A percentile compares a stretch with the other conserved stretches of the same genome.
phyloP scores from a whole-genome alignment of 2,888 invertebrate species.

The Cephus pygmeus region DNA sequence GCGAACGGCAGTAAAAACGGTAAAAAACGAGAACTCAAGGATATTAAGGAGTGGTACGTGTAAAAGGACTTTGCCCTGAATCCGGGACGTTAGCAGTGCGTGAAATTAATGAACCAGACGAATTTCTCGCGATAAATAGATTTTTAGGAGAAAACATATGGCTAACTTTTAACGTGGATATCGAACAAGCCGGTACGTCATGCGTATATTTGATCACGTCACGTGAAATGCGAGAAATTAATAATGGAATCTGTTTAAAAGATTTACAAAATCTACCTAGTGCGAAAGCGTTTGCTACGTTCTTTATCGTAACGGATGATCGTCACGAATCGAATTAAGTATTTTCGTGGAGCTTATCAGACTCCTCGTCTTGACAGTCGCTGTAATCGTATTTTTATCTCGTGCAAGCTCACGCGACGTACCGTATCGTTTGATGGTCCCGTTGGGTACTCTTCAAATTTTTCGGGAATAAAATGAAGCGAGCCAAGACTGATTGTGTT shows the following conservation, averaged over 20 bases:
- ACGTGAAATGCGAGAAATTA: background rate
- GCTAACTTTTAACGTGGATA: background rate
- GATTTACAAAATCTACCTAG: background rate
- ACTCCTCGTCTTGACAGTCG: background rate
- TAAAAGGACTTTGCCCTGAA: constrained; percentile 65
- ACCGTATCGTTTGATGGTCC: background rate
- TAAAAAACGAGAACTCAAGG: constrained; percentile 84
- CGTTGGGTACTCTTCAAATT: background rate
- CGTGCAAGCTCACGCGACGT: background rate
- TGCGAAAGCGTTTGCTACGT: too few species aligned
- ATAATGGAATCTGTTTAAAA: background rate
- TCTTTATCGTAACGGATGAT: too few species aligned
- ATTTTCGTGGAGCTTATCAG: background rate
- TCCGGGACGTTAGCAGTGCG: background rate
- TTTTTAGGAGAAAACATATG: background rate
- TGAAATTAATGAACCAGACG: background rate
- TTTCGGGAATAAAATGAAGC: constrained; percentile 30
- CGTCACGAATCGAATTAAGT: background rate
- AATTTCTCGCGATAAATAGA: background rate
- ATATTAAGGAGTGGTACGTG: constrained; percentile 97
- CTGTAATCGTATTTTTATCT: background rate
- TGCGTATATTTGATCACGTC: background rate
- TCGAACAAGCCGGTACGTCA: background rate
- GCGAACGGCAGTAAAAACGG: constrained; percentile 66
- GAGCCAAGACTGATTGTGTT: constrained; percentile 55